phyloP scores from a whole-genome alignment of 2,797 vertebrate genomes.

The Leuciscus waleckii region DNA sequence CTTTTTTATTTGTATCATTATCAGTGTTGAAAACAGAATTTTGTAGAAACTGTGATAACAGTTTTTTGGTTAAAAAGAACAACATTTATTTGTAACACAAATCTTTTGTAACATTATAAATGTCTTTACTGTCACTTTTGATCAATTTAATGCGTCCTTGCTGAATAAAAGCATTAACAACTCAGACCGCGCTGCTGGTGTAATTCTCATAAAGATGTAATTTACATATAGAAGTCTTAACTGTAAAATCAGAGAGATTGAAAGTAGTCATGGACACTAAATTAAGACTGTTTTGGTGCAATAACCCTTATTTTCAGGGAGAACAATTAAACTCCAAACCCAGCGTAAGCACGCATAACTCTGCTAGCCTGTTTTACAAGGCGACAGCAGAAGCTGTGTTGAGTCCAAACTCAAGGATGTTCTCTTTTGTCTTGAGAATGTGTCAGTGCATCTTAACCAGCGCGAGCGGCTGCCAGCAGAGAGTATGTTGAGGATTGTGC shows the following conservation, averaged over 20 bases:
- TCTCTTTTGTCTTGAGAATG: constrained; percentile 19
- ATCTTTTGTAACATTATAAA: not conserved
- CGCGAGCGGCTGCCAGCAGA: constrained; percentile 4
- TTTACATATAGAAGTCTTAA: not conserved
- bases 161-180: not conserved
- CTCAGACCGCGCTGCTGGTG: not conserved
- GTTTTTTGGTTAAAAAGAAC: not conserved
- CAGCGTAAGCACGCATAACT: not conserved
- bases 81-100: not conserved
- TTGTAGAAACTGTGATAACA: too few species aligned
- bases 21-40: not conserved
- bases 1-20: too few species aligned
- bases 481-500: constrained; percentile 38
- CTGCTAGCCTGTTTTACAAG: not conserved
- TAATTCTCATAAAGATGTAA: not conserved
- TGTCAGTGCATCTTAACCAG: constrained; percentile 42
- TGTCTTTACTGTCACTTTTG: not conserved
- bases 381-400: not conserved
- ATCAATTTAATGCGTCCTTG: not conserved
- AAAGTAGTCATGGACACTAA: not conserved
- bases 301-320: not conserved
- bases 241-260: not conserved
- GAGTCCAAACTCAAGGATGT: constrained; percentile 30
- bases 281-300: not conserved
- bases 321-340: not conserved